These are phyloP conservation scores for Chrysogorgia sp. DNA, from an alignment of 92 coral and sea anemone genomes.

Conservation along the genomic window DNA sequence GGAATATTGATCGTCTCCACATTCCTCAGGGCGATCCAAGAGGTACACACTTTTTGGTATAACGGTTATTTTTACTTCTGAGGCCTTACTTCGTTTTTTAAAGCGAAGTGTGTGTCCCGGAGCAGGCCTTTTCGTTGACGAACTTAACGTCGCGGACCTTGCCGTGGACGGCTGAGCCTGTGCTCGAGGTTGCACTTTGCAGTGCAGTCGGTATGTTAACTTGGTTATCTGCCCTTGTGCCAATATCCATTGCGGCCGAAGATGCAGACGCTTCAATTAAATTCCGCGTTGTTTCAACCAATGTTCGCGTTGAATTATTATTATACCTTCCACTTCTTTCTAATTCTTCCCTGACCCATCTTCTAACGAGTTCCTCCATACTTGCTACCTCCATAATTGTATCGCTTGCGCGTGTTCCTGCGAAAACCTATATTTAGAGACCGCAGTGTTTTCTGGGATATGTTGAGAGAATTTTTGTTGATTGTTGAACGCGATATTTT, in stretches of 20 bases:
- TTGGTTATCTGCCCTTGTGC: not conserved
- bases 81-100: not conserved
- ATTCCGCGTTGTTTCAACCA: slow-evolving; percentile 20
- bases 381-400: too few relatives aligned
- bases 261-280: slow-evolving; percentile 20
- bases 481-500: too few relatives aligned
- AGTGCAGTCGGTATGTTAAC: not conserved
- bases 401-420: too few relatives aligned
- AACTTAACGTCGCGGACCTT: not conserved
- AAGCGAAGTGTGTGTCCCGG: slow-evolving; percentile 36
- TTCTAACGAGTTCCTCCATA: not conserved
- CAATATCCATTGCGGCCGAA: not conserved
- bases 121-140: too few relatives aligned
- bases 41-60: slow-evolving; percentile 63
- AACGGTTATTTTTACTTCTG: too few relatives aligned
- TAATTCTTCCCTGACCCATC: not conserved
- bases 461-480: too few relatives aligned
- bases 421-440: too few relatives aligned
- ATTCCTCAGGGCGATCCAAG: slow-evolving; percentile 30
- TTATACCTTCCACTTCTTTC: slow-evolving; percentile 17
- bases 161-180: not conserved
- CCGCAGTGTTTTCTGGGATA: too few relatives aligned
- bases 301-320: not conserved
- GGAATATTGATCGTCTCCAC: slow-evolving; percentile 38
- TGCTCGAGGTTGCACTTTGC: not conserved